Evolutionary conservation across 2,888 invertebrate species (phyloP), one percentile per base, ranked within the genome.

Genomic region (Limnephilus lunatus): DNA sequence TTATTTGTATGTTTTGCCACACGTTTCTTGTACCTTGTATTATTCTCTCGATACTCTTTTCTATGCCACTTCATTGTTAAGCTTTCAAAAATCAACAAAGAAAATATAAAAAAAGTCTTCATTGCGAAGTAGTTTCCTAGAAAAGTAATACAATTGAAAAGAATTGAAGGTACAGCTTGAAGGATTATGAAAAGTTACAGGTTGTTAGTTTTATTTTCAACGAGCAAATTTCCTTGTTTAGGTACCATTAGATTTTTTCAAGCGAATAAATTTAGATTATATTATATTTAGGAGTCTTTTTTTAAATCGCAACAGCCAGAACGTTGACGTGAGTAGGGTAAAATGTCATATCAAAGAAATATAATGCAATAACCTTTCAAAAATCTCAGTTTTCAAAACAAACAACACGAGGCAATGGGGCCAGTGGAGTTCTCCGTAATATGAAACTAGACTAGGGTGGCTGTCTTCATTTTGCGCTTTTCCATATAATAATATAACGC

Each of bases 401-500:
- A 86, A 86, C 85, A 85, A 53, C 68, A 68, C 30, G 14, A 30
- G 86, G 48, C 11, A 85, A 39, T 30, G 7, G 14, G 30, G 9
- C n/a, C n/a, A 30, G 86, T 7, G 44, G 44, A 44, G 44, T 39
- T 44, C 2, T 86, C 14, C n/a, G 44, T 86, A 44, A 44, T 44
- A 86, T 44, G 86, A 86, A 44, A 86, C 68, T 68, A 68, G 68
- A 68, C 86, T 44, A n/a, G 39, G 44, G 44, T n/a, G 25, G 12
- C 14, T 86, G 39, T 86, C 30, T 39, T n/a, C 39, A 44, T 86
- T 86, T 44, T 15, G 14, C 14, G 86, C 44, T 86, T 86, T 86
- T n/a, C 86, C 86, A 25, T 30, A 44, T 86, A 86, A 68, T 68
- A 86, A 86, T 86, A 86, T 86, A 35, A 86, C 44, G 48, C 35